A percentile compares a stretch with the other conserved stretches of the same genome.
Conservation (phyloP, 2,797 vertebrate genomes). For the Hypotaenidia okinawae region DNA sequence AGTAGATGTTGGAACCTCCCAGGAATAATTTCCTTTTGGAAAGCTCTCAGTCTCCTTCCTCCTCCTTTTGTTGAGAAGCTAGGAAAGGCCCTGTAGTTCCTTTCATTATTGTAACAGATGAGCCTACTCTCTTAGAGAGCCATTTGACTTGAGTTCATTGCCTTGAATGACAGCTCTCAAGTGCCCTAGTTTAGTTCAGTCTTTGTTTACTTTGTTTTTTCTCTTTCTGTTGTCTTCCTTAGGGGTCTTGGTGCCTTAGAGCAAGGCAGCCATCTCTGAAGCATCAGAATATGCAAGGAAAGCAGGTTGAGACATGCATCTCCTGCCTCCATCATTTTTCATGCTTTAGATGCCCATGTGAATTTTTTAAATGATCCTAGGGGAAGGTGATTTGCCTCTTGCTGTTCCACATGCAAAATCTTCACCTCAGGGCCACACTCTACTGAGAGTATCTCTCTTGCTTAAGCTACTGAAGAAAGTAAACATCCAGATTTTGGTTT, state of each 20-base stretch:
- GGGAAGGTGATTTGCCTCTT: slow-evolving; percentile 7
- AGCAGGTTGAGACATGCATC: background rate
- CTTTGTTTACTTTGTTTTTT: background rate
- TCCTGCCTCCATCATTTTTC: background rate
- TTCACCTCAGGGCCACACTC: background rate
- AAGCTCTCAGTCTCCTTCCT: slow-evolving; percentile 13
- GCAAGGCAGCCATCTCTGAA: background rate
- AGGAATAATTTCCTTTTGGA: slow-evolving; percentile 47
- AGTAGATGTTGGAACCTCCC: slow-evolving; percentile 1
- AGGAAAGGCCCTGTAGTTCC: background rate
- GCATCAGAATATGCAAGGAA: background rate
- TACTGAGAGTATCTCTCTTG: background rate
- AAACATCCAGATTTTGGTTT: background rate
- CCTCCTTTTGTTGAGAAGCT: slow-evolving; percentile 11
- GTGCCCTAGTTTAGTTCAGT: background rate
- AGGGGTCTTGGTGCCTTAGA: background rate
- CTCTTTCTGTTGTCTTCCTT: background rate
- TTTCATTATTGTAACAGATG: background rate
- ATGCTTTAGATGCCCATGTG: background rate
- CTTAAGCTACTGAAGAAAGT: background rate
- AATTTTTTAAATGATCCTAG: background rate
- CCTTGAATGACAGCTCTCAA: background rate
- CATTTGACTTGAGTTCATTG: background rate
- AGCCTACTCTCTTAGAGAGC: background rate
- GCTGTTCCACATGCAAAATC: background rate